phyloP scores from a whole-genome alignment of 2,113 vertebrate species.

The Pluvialis apricaria region DNA sequence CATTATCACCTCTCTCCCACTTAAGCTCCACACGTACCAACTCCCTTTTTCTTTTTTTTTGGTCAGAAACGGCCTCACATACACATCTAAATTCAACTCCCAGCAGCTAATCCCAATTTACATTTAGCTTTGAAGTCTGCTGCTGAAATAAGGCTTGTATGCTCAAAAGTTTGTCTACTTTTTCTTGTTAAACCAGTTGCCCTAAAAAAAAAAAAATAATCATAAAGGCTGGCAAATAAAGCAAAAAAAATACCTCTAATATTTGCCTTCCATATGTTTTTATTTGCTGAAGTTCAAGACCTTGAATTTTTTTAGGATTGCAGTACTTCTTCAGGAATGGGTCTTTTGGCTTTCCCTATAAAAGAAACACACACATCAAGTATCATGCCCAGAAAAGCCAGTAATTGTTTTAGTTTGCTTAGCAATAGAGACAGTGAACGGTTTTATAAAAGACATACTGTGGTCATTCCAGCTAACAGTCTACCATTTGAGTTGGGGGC shows the following conservation, averaged over 20 bases:
- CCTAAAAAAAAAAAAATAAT: not conserved
- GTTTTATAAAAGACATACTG: not conserved
- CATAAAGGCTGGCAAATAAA: not conserved
- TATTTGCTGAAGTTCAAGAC: slow-evolving; percentile 90
- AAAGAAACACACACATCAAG: not conserved
- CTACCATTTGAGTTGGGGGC: not conserved
- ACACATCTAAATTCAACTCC: not conserved
- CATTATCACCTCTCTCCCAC: not conserved
- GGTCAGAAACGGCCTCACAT: not conserved
- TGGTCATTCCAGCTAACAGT: not conserved
- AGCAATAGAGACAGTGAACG: not conserved
- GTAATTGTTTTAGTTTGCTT: not conserved
- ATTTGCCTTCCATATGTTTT: slow-evolving; percentile 91
- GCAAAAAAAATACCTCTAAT: slow-evolving; percentile 82
- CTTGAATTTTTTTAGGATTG: slow-evolving; percentile 92
- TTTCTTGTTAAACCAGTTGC: not conserved
- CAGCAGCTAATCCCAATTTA: not conserved
- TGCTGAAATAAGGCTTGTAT: not conserved
- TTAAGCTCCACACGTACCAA: not conserved
- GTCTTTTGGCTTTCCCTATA: slow-evolving; percentile 92
- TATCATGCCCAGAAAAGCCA: not conserved
- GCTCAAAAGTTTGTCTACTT: not conserved
- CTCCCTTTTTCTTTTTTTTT: not conserved
- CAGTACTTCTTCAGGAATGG: slow-evolving; percentile 94
- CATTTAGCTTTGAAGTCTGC: not conserved